These are phyloP conservation scores for Cyprinodon variegatus DNA, from an alignment of 2,113 vertebrate genomes.

Conservation along the genomic window DNA sequence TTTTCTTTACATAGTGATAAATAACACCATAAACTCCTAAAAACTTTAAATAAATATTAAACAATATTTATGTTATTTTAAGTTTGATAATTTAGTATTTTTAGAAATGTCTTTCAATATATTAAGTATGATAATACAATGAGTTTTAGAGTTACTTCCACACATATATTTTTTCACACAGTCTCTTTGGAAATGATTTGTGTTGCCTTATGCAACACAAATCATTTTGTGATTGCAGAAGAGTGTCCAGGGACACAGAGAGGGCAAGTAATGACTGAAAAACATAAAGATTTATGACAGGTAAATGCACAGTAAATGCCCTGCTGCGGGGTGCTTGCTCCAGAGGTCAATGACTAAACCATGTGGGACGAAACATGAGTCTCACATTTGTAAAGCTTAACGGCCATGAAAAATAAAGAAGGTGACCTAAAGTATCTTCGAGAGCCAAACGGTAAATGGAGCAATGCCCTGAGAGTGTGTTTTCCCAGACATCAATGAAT, in stretches of 20 bases:
- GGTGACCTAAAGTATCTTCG: conserved; percentile 61
- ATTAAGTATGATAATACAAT: not conserved
- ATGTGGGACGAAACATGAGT: conserved; percentile 61
- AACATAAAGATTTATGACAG: conserved; percentile 62
- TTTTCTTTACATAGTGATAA: not conserved
- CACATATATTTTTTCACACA: not conserved
- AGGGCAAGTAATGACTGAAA: conserved; percentile 39
- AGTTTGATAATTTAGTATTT: conserved; percentile 69
- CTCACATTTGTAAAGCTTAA: conserved; percentile 70
- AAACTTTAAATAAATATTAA: conserved; percentile 60
- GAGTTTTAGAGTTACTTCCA: not conserved
- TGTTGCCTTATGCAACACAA: not conserved
- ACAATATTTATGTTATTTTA: conserved; percentile 58
- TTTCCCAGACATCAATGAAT: conserved; percentile 22
- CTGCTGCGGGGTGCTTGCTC: conserved; percentile 20
- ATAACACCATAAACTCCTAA: not conserved
- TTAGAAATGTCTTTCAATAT: conserved; percentile 27
- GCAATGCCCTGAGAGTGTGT: conserved; percentile 10
- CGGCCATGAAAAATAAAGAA: conserved; percentile 69
- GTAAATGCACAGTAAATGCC: conserved; percentile 25
- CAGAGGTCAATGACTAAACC: conserved; percentile 52
- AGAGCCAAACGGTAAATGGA: conserved; percentile 26
- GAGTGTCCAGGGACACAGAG: conserved; percentile 1
- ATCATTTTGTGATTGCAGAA: conserved; percentile 21
- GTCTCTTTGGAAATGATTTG: conserved; percentile 6